phyloP scores from a whole-genome alignment of 2,113 vertebrate species.

The Laticauda laticaudata region DNA sequence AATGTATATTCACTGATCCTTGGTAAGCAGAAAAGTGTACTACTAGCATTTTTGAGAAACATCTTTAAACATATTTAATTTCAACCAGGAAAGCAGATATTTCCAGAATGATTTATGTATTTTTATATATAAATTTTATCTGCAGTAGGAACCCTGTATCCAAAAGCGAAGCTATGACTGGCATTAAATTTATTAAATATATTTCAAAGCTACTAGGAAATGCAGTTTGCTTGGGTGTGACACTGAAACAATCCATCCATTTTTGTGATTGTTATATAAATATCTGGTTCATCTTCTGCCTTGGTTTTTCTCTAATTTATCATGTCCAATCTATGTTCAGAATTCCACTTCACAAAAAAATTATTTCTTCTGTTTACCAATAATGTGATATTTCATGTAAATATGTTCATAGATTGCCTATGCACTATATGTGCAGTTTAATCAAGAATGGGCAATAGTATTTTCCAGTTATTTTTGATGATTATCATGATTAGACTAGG shows the following conservation, averaged over 20 bases:
- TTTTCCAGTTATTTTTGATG: neutral
- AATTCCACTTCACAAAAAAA: neutral
- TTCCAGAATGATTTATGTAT: neutral
- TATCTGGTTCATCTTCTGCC: neutral
- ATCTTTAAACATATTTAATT: neutral
- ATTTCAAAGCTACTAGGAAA: neutral
- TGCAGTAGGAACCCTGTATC: neutral
- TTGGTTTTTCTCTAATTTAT: neutral
- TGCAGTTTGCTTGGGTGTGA: neutral
- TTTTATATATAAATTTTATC: neutral
- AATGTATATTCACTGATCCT: neutral
- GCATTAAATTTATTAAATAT: neutral
- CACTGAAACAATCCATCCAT: neutral
- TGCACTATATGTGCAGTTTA: neutral
- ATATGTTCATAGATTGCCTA: neutral
- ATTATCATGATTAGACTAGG: neutral
- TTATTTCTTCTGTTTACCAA: neutral
- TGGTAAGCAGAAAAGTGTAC: neutral
- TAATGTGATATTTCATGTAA: neutral
- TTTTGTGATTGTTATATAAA: neutral
- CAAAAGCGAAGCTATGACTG: neutral
- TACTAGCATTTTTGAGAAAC: neutral
- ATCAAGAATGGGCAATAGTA: neutral
- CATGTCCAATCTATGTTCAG: neutral
- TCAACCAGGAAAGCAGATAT: neutral